These are phyloP conservation scores for Dromiciops gliroides DNA, from an alignment of 2,113 vertebrate species.

Conservation along the genomic window DNA sequence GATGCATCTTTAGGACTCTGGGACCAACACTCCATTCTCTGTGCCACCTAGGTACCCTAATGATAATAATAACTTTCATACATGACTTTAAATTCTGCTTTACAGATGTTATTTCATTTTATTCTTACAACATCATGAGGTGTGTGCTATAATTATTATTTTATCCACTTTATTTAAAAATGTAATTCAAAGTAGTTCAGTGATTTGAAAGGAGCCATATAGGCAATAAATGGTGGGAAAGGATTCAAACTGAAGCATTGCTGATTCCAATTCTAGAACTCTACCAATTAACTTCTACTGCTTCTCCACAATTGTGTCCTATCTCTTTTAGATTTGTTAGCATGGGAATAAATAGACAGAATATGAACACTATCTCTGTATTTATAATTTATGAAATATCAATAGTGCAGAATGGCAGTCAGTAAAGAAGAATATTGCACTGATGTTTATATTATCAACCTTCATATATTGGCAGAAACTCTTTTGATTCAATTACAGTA, in stretches of 20 bases:
- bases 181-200: background rate
- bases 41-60: background rate
- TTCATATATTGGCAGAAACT: background rate
- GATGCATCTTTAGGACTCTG: background rate
- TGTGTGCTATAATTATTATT: background rate
- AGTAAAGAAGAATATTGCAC: background rate
- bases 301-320: background rate
- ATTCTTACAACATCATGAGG: background rate
- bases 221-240: background rate
- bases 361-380: background rate
- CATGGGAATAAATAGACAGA: background rate
- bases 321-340: background rate
- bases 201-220: background rate
- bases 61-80: background rate
- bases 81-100: background rate
- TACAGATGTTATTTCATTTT: background rate
- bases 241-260: background rate
- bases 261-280: background rate
- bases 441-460: conserved; percentile 10
- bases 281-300: background rate
- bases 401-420: conserved; percentile 16
- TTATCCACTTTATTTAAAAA: background rate
- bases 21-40: background rate
- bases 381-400: background rate
- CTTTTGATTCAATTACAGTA: conserved; percentile 17